Percentiles rank a stretch among this genome's conserved stretches.
These are phyloP conservation scores for Mercenaria mercenaria DNA, from an alignment of 1,140 invertebrate species.

Conservation along the genomic window DNA sequence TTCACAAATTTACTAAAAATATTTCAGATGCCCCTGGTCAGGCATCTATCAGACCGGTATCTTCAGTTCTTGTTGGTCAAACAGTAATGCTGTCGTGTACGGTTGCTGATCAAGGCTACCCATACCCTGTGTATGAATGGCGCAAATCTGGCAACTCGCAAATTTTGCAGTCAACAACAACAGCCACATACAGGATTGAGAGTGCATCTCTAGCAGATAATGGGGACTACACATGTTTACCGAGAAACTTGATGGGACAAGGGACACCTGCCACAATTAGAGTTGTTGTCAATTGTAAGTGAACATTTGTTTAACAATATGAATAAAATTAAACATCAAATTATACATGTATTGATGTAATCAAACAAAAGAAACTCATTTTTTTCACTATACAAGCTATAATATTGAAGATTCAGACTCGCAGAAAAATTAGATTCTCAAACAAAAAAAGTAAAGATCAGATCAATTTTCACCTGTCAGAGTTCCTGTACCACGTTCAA, in stretches of 20 bases:
- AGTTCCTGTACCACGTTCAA: no score
- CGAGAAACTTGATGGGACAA: slow-evolving; percentile 68
- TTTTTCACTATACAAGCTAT: no score
- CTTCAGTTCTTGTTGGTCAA: slow-evolving; percentile 68
- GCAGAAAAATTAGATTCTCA: no score
- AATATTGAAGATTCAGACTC: no score
- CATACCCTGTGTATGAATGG: slow-evolving; percentile 71
- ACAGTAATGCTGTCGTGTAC: slow-evolving; percentile 65
- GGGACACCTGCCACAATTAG: slow-evolving; percentile 66
- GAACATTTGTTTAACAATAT: not conserved
- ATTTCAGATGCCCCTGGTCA: slow-evolving; percentile 72
- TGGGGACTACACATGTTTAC: slow-evolving; percentile 74
- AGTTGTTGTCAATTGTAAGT: slow-evolving; percentile 76
- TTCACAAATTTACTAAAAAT: no score
- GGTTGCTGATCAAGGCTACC: slow-evolving; percentile 63
- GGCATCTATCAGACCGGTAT: slow-evolving; percentile 62
- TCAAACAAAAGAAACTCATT: no score
- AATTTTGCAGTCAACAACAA: slow-evolving; percentile 12
- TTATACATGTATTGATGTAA: no score
- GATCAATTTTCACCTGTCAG: no score
- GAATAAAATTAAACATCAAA: no score
- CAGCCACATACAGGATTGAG: slow-evolving; percentile 54
- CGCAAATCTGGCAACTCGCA: slow-evolving; percentile 43
- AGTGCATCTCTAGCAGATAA: slow-evolving; percentile 71
- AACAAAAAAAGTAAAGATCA: no score